A percentile compares a stretch with the other conserved stretches of the same genome.
Conservation (phyloP, 2,113 vertebrate genomes). For the Phylloscopus trochiloides region DNA sequence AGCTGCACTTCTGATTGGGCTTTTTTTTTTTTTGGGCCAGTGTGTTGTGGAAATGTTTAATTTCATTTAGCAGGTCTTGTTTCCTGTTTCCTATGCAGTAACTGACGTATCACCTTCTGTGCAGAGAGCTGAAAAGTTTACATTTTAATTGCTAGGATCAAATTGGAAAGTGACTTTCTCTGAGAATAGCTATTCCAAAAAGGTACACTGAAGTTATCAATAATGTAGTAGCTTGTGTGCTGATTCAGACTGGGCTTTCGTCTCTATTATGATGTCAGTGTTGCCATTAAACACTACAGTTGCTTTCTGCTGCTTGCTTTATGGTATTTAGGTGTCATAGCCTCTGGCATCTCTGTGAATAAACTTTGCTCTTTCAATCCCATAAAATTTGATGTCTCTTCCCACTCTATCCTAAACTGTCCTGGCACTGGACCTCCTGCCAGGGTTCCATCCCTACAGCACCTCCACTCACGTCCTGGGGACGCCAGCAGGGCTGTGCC, state of each 20-base stretch:
- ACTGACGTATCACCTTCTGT: background rate
- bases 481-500: accelerated
- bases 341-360: background rate
- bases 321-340: background rate
- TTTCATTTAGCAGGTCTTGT: background rate
- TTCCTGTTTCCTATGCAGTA: background rate
- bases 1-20: background rate
- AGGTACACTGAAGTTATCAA: background rate
- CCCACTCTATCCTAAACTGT: background rate
- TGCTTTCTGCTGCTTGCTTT: background rate
- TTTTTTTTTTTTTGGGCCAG: background rate
- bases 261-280: background rate
- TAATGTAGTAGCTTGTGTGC: background rate
- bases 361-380: background rate
- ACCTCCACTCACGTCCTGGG: background rate
- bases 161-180: background rate
- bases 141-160: background rate
- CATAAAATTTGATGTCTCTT: background rate
- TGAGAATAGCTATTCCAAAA: background rate
- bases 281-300: background rate
- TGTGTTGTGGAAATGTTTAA: background rate
- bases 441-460: background rate
- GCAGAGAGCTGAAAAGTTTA: background rate
- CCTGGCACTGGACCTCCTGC: background rate
- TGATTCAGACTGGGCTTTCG: background rate